These are phyloP conservation scores for Orchesella flavescens DNA, from an alignment of 2,888 invertebrate species.

Conservation along the genomic window DNA sequence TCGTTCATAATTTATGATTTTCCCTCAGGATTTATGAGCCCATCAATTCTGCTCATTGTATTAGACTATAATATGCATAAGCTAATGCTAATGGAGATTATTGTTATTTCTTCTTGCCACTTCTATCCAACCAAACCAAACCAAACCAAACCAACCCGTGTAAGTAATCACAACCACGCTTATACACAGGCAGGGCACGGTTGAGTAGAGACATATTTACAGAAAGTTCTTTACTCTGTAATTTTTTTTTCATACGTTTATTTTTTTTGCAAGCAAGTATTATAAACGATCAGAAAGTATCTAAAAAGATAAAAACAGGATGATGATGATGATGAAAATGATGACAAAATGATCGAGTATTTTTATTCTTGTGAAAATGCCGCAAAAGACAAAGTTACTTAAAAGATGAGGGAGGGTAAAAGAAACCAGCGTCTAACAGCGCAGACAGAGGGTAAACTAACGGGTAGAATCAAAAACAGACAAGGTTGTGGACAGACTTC, in stretches of 20 bases:
- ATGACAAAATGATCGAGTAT: conserved; percentile 40
- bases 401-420: not conserved
- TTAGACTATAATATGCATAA: not conserved
- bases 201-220: too few species aligned
- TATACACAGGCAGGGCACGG: too few species aligned
- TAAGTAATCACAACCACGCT: too few species aligned
- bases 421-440: not conserved
- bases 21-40: conserved; percentile 59
- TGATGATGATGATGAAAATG: conserved; percentile 16
- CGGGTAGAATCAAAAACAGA: conserved; percentile 17
- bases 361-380: conserved; percentile 23
- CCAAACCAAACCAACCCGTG: not conserved
- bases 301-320: not conserved
- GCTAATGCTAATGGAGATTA: conserved; percentile 17
- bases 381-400: not conserved
- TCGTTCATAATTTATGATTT: conserved; percentile 60
- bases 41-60: conserved; percentile 47
- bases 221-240: not conserved
- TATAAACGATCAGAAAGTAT: not conserved
- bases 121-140: not conserved
- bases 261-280: not conserved
- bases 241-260: not conserved
- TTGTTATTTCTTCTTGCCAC: conserved; percentile 12
- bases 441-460: conserved; percentile 1
- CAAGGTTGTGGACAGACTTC: not conserved